Base-by-base conservation (phyloP, 2,888 invertebrate genomes). In the Strigamia crassipes region DNA sequence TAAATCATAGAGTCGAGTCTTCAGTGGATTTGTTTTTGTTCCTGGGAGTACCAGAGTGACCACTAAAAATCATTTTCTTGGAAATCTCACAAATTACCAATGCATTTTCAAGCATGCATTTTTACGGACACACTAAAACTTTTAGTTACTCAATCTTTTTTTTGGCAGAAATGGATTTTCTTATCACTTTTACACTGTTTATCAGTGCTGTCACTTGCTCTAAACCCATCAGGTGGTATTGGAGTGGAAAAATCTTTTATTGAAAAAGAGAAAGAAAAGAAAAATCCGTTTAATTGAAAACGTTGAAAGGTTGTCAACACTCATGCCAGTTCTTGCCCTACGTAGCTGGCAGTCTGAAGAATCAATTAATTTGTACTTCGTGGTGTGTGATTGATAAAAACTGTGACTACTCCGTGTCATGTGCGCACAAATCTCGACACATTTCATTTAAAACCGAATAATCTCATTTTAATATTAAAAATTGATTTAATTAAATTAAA, bases 161-260 rank as follows among this genome's bases (percentile, higher is more conserved):
- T 13, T 9, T 9, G 3, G 66, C 66, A 66, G 23, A 51, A 66
- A 66, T 66, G 27, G 66, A 66, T 66, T 66, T 66, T 66, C 31
- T 66, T 66, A 66, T 66, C 66, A 66, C 66, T 66, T 51, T 66
- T 66, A 66, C 66, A 31, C 66, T 66, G 66, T 66, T 66, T 66
- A 66, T 66, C 66, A 66, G 66, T 66, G 66, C 66, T 66, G 66
- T 66, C 66, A 66, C 66, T 66, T 66, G 66, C 27, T 66, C 66
- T 66, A 66, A 66, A 31, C 66, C 66, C 66, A 66, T 66, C 66
- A 66, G 66, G 66, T 66, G 66, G 66, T 27, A 66, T 15, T 66
- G 66, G 31, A 27, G 66, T 27, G 66, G 66, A 66, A 66, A 27
- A 66, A 66, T 66, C 66, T 66, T 66, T 66, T 66, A 66, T 66